phyloP scores from a whole-genome alignment of 2,797 vertebrate genomes.

The Anabas testudineus region DNA sequence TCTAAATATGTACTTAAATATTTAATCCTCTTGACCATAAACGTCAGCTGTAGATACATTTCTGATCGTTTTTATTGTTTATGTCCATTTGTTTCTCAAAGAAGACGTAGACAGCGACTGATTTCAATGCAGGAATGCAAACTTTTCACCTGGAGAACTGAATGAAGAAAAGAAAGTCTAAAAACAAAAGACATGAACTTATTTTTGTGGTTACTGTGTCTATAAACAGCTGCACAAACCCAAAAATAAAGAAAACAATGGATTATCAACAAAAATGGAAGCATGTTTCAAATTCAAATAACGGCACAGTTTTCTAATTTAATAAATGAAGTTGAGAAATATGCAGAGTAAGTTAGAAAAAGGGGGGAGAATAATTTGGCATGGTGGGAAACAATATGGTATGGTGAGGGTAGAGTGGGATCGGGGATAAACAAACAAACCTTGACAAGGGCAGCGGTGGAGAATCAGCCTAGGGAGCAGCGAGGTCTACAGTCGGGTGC shows the following conservation, averaged over 20 bases:
- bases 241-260: constrained; percentile 51
- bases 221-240: constrained; percentile 30
- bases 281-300: constrained; percentile 65
- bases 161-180: constrained; percentile 24
- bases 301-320: constrained; percentile 71
- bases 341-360: constrained; percentile 79
- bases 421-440: constrained; percentile 83
- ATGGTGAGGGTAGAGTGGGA: constrained; percentile 62
- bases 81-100: not conserved
- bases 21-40: constrained; percentile 58
- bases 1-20: constrained; percentile 68
- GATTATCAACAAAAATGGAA: constrained; percentile 47
- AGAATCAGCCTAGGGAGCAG: constrained; percentile 69
- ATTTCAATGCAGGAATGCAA: not conserved
- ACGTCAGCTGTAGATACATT: constrained; percentile 39
- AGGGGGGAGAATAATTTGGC: constrained; percentile 69
- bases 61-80: constrained; percentile 12
- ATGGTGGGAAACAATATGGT: constrained; percentile 69
- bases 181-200: constrained; percentile 38
- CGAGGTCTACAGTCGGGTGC: constrained; percentile 77
- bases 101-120: constrained; percentile 23
- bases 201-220: constrained; percentile 28
- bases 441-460: constrained; percentile 80
- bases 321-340: constrained; percentile 80
- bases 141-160: not conserved